Percentiles rank a stretch among this genome's conserved stretches.
Evolutionary conservation across 2,797 vertebrate genomes (phyloP).

Genomic region (Ataeniobius toweri): DNA sequence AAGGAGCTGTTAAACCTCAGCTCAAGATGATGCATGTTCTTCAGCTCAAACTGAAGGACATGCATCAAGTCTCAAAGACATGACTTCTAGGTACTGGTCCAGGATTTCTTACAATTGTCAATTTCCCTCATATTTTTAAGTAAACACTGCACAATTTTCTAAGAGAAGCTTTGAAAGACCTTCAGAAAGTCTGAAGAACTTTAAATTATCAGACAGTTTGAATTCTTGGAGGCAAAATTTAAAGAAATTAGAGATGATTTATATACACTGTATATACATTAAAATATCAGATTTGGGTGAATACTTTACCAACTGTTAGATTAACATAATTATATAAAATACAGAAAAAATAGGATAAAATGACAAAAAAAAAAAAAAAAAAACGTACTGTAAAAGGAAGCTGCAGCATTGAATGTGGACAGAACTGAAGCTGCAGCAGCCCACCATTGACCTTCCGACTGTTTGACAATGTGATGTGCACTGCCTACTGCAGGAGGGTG

Average conservation of each 20-base stretch:
- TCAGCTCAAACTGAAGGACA: neutral
- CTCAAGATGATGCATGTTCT: neutral
- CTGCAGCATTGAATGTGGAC: slow-evolving; percentile 83
- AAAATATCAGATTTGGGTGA: slow-evolving; percentile 77
- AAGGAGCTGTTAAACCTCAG: neutral
- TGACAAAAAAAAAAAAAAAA: slow-evolving; percentile 4
- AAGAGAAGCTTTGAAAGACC: neutral
- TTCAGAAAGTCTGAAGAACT: neutral
- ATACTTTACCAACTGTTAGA: slow-evolving; percentile 65
- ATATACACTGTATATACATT: slow-evolving; percentile 9
- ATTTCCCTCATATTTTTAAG: neutral
- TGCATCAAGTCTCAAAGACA: neutral
- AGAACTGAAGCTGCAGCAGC: slow-evolving; percentile 64
- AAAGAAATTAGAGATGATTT: neutral
- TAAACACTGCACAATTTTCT: neutral
- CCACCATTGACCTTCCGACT: slow-evolving; percentile 66
- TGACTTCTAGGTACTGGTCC: neutral
- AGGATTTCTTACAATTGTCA: neutral
- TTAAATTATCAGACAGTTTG: neutral
- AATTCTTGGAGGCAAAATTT: neutral
- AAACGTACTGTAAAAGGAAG: slow-evolving; percentile 31
- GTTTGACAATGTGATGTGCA: slow-evolving; percentile 66
- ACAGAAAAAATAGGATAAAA: slow-evolving; percentile 40
- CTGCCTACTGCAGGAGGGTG: slow-evolving; percentile 73
- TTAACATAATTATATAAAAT: slow-evolving; percentile 63